phyloP scores from a whole-genome alignment of 2,797 vertebrate genomes.

The Enteromius thamalakanensis region DNA sequence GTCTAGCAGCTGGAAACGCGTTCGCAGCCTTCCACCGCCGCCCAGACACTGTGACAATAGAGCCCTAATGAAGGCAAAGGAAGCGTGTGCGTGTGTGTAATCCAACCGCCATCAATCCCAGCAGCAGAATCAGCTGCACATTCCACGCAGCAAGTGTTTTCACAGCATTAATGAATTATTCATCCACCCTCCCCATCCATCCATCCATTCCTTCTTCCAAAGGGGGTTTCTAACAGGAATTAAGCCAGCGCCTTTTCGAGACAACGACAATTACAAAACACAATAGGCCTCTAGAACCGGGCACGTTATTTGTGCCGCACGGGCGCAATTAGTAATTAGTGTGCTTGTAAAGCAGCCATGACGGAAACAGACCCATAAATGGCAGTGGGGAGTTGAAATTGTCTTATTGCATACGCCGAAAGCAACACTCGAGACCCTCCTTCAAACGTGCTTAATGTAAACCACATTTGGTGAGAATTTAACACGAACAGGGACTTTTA shows the following conservation, averaged over 20 bases:
- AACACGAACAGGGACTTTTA: slow-evolving; percentile 58
- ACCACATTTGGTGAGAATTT: slow-evolving; percentile 62
- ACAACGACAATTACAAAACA: slow-evolving; percentile 90
- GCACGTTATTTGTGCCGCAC: neutral
- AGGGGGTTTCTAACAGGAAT: slow-evolving; percentile 78
- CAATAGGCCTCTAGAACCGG: slow-evolving; percentile 65
- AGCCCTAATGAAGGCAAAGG: slow-evolving; percentile 39
- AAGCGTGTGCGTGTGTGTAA: slow-evolving; percentile 20
- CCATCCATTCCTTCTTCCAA: slow-evolving; percentile 53
- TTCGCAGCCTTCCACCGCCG: slow-evolving; percentile 60
- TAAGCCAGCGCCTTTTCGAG: slow-evolving; percentile 83
- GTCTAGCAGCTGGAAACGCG: slow-evolving; percentile 67
- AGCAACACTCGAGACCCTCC: slow-evolving; percentile 34
- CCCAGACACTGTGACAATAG: slow-evolving; percentile 50
- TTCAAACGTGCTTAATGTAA: slow-evolving; percentile 58
- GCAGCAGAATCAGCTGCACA: slow-evolving; percentile 38
- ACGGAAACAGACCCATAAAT: slow-evolving; percentile 44
- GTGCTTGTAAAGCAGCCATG: slow-evolving; percentile 34
- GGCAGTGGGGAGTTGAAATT: slow-evolving; percentile 15
- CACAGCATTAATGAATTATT: slow-evolving; percentile 95
- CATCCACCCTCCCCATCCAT: slow-evolving; percentile 86
- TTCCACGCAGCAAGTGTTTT: slow-evolving; percentile 76
- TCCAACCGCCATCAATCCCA: slow-evolving; percentile 46
- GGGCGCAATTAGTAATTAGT: slow-evolving; percentile 52
- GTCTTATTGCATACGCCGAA: slow-evolving; percentile 7